phyloP scores from a whole-genome alignment of 2,113 vertebrate genomes.

The Limanda limanda region DNA sequence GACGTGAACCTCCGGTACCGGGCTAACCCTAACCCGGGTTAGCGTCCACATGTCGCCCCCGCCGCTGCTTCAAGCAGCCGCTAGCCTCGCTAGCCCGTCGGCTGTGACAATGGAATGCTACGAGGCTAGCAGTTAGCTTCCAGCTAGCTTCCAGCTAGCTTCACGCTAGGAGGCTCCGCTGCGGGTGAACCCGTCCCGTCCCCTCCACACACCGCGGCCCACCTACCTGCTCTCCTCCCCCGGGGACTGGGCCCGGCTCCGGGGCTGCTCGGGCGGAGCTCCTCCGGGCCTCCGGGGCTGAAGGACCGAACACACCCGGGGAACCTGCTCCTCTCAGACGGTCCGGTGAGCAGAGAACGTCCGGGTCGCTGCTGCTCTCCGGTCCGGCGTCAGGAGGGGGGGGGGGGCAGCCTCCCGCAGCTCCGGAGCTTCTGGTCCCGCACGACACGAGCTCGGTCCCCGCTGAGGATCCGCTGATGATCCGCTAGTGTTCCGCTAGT shows the following conservation, averaged over 20 bases:
- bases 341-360: neutral
- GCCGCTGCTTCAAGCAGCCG: slow-evolving; percentile 12
- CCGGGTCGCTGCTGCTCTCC: slow-evolving; percentile 17
- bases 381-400: slow-evolving; percentile 33
- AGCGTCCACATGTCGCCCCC: fast-evolving
- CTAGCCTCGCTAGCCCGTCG: slow-evolving; percentile 35
- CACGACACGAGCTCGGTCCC: too few species aligned
- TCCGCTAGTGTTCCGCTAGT: neutral
- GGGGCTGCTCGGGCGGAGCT: slow-evolving; percentile 57
- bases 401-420: slow-evolving; percentile 35
- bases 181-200: fast-evolving
- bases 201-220: neutral
- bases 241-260: slow-evolving; percentile 61
- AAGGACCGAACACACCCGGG: slow-evolving; percentile 19
- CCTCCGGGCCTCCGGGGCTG: slow-evolving; percentile 64
- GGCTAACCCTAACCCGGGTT: fast-evolving
- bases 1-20: fast-evolving
- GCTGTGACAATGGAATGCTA: slow-evolving; percentile 78
- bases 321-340: neutral
- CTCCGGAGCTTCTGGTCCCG: neutral
- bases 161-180: too few species aligned
- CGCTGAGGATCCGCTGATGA: too few species aligned
- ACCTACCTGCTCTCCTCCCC: slow-evolving; percentile 66
- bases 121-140: slow-evolving; percentile 46
- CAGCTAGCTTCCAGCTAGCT: slow-evolving; percentile 45